Evolutionary conservation across 1,140 invertebrate genomes (phyloP), one percentile per base, ranked within the genome.

Genomic region (Dysdera silvatica): DNA sequence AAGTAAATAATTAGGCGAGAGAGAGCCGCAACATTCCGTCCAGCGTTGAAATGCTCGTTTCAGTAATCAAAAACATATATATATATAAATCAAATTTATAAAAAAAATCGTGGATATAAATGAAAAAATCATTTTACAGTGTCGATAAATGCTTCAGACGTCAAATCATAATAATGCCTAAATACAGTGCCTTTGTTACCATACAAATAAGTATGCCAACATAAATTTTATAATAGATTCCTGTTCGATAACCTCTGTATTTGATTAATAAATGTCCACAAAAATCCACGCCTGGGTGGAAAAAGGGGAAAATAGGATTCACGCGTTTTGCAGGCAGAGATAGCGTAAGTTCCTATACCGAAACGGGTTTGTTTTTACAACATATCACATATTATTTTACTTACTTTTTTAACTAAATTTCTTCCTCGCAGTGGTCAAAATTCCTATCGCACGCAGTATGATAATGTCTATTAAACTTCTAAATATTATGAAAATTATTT

Each of bases 201-300:
- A 56, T n/a, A 32, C 43, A 64, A 3, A 48, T 37, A 56, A 64
- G 35, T 32, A 55, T 37, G 26, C 51, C 43, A 12, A 55, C 41
- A 47, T 62, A 62, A 2, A 49, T 32, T 26, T 63, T 63, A 24
- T 35, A 23, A 24, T 23, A 28, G 6, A 12, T 24, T 16, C 32
- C 31, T 10, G 31, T 48, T 24, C 37, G 41, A 29, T 41, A 5
- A 23, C 43, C 41, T 29, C 14, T 16, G 23, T 31, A 45, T 48
- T 33, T 64, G 6, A 60, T 29, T 4, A 48, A 29, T 28, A 64
- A 64, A n/a, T 35, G 41, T 6, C 61, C 56, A 16, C 61, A 64
- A 32, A 49, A 61, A 29, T 64, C 61, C 4, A 64, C 35, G 37
- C 61, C 41, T 20, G 33, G 18, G 24, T 12, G 16, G 24, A 29